A percentile compares a stretch with the other conserved stretches of the same genome.
Conservation (phyloP, 2,113 vertebrate species). For the Podiceps cristatus region DNA sequence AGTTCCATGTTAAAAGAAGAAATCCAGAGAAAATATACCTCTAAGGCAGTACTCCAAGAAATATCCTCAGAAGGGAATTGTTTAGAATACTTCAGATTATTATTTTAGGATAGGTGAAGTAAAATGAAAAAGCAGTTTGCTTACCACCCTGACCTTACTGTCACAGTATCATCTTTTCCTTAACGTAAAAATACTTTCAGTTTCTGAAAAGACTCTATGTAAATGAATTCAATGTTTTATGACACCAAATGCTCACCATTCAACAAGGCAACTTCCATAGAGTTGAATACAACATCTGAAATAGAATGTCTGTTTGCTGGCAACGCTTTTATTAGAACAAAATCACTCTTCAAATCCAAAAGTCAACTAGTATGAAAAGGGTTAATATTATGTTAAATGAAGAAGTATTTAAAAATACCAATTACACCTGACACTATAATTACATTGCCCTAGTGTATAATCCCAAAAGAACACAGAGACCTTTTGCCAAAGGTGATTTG, state of each 20-base stretch:
- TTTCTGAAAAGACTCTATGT: not conserved
- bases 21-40: not conserved
- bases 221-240: not conserved
- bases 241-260: not conserved
- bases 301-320: not conserved
- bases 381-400: not conserved
- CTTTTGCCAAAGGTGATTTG: constrained; percentile 58
- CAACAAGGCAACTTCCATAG: not conserved
- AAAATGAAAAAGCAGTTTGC: not conserved
- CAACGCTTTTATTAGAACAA: not conserved
- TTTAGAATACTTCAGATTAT: not conserved
- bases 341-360: not conserved
- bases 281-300: not conserved
- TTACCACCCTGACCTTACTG: not conserved
- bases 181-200: not conserved
- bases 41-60: not conserved
- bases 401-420: not conserved
- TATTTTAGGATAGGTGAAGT: not conserved
- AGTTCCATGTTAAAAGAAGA: not conserved
- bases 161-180: not conserved
- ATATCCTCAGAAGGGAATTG: not conserved
- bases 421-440: constrained; percentile 17
- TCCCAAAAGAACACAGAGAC: constrained; percentile 54
- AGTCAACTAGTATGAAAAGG: not conserved
- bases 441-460: not conserved